A percentile compares a stretch with the other conserved stretches of the same genome.
Conservation (phyloP, 2,113 vertebrate species). For the Pelusios castaneus region DNA sequence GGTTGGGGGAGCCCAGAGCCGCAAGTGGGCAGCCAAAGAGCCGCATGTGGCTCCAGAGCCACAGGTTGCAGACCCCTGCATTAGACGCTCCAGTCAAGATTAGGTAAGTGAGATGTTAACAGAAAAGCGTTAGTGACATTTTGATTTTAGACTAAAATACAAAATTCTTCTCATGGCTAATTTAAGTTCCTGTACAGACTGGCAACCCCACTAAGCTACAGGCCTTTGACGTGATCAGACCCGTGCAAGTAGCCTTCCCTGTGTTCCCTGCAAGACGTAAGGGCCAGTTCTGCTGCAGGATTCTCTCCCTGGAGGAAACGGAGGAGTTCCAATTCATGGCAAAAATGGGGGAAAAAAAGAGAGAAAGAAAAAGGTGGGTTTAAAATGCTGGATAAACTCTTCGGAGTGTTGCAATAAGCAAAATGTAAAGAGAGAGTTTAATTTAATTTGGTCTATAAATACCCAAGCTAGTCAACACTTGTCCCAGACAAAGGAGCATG, state of each 20-base stretch:
- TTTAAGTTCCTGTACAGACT: background rate
- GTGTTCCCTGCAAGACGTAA: no score
- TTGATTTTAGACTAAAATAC: background rate
- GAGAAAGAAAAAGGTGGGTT: background rate
- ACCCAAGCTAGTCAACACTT: slow-evolving; percentile 52
- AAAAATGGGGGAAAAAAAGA: slow-evolving; percentile 18
- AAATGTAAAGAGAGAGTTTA: slow-evolving; percentile 37
- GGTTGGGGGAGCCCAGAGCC: no score
- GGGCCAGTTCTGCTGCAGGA: background rate
- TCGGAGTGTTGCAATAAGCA: slow-evolving; percentile 49
- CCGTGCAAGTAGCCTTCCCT: background rate
- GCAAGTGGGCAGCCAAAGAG: no score
- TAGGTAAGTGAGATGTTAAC: background rate
- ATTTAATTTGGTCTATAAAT: slow-evolving; percentile 67
- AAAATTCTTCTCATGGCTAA: background rate
- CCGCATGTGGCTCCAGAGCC: no score
- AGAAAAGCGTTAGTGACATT: no score
- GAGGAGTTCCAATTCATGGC: background rate
- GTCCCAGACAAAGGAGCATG: background rate
- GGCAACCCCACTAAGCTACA: background rate
- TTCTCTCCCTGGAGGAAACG: slow-evolving; percentile 8
- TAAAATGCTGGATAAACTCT: background rate
- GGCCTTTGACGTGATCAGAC: background rate
- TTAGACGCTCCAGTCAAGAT: no score
- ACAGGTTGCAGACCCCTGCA: no score